phyloP scores from a whole-genome alignment of 2,888 invertebrate species.

The Leuctra nigra region DNA sequence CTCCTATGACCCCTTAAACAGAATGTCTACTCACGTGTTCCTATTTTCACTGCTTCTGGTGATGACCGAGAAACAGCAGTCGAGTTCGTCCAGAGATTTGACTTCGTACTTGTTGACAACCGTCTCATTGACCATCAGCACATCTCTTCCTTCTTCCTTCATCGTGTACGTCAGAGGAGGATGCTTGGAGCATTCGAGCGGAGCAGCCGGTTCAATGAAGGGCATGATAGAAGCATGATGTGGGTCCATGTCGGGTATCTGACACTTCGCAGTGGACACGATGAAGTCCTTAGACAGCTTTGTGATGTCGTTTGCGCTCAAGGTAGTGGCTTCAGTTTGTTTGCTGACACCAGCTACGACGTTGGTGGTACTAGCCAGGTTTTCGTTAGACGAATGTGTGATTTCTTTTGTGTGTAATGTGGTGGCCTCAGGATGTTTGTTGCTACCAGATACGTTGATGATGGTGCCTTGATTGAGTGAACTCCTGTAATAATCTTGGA shows the following conservation, averaged over 20 bases:
- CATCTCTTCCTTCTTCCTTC: slow-evolving; percentile 33
- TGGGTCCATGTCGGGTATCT: slow-evolving; percentile 54
- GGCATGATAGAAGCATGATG: slow-evolving; percentile 44
- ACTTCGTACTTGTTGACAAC: slow-evolving; percentile 34
- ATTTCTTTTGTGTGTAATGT: too few relatives aligned
- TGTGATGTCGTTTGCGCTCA: too few relatives aligned
- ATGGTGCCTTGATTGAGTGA: too few relatives aligned
- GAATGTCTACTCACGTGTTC: slow-evolving; percentile 27
- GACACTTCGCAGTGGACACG: slow-evolving; percentile 54
- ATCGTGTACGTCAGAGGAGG: slow-evolving; percentile 36
- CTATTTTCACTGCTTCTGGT: slow-evolving; percentile 30
- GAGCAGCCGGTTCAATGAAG: slow-evolving; percentile 47
- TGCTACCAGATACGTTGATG: too few relatives aligned
- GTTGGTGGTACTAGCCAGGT: too few relatives aligned
- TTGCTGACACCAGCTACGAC: too few relatives aligned
- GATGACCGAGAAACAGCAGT: slow-evolving; percentile 38
- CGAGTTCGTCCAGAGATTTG: slow-evolving; percentile 27
- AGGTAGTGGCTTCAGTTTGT: too few relatives aligned
- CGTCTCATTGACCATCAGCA: slow-evolving; percentile 36
- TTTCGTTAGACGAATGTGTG: too few relatives aligned
- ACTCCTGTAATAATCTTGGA: too few relatives aligned
- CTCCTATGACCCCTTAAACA: too few relatives aligned
- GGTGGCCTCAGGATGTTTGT: too few relatives aligned
- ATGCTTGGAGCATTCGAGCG: slow-evolving; percentile 45
- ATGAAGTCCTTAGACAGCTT: too few relatives aligned